phyloP scores from a whole-genome alignment of 2,113 vertebrate genomes.

The Struthidea cinerea region DNA sequence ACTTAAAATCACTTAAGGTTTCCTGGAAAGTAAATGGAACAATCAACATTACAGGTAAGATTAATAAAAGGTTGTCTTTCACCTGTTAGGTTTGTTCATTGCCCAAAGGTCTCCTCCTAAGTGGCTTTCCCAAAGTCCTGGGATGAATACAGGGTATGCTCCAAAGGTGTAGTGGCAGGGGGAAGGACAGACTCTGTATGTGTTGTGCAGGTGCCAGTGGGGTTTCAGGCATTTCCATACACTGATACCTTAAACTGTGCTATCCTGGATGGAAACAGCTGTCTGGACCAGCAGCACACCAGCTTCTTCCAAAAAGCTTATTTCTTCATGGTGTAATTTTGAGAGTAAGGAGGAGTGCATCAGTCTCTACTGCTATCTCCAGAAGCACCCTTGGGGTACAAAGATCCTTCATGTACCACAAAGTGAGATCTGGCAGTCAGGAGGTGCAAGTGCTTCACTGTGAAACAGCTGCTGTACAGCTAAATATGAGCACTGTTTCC shows the following conservation, averaged over 20 bases:
- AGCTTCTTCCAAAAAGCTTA: neutral
- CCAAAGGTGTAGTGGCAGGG: neutral
- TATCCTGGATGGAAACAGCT: neutral
- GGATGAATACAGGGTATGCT: neutral
- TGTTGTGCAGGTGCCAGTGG: neutral
- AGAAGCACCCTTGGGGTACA: neutral
- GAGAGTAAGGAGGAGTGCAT: neutral
- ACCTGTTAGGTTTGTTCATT: neutral
- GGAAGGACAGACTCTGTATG: neutral
- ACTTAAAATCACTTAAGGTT: neutral
- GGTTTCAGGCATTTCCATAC: neutral
- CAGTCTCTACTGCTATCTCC: neutral
- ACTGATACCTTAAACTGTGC: neutral
- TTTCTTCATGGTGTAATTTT: neutral
- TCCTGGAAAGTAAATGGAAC: conserved; percentile 62
- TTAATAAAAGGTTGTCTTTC: neutral
- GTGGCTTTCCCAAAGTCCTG: neutral
- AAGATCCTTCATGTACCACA: neutral
- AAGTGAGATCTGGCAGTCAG: fast-evolving
- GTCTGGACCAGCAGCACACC: neutral
- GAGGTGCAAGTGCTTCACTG: neutral
- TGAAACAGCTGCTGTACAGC: neutral
- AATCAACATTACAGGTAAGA: conserved; percentile 64
- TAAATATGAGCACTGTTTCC: neutral
- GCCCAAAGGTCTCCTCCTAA: neutral